Base-by-base conservation (phyloP, 37 sponge, comb jelly and placozoan species). In the Aplysina aerophoba region DNA sequence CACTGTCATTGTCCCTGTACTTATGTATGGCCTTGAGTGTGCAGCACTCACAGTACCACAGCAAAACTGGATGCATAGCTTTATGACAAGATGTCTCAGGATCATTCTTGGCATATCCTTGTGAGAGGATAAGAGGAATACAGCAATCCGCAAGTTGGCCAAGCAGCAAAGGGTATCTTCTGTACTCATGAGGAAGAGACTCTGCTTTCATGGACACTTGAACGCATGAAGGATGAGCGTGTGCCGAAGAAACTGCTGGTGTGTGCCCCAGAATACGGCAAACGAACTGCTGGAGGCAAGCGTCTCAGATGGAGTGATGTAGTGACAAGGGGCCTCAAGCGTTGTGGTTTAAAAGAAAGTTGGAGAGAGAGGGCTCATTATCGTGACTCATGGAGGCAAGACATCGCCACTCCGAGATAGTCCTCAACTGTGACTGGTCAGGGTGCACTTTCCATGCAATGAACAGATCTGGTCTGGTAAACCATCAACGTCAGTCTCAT, bases 91-190 rank as follows among this genome's bases (percentile, higher is more conserved):
- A 14, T 62, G 63, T 25, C 11, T 62, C 4, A 22, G 63, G 63
- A 62, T 62, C 12, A 62, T 62, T 22, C 63, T 11, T 22, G 63
- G 63, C 63, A 62, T 62, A 22, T 62, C 63, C 12, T 27, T 62
- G 25, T 4, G 12, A 2, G 63, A 62, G 63, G 27, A 62, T 5
- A 62, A 62, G 63, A 22, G 63, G 25, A 22, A 62, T 25, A 62
- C 63, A 22, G 27, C 63, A 22, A 62, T 62, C 63, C 63, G 12
- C 63, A 62, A 62, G 63, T 4, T 62, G 12, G 63, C 63, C 63
- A 62, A 62, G 12, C 63, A 62, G 63, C 63, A 62, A 25, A 62
- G 63, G 63, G 27, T 62, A 62, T 62, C 63, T 22, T 62, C 63
- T 25, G 27, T 62, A 22, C 63, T 62, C 63, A 22, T 62, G 63